Evolutionary conservation across 2,113 vertebrate genomes (phyloP).

Genomic region (Dasyurus viverrinus): DNA sequence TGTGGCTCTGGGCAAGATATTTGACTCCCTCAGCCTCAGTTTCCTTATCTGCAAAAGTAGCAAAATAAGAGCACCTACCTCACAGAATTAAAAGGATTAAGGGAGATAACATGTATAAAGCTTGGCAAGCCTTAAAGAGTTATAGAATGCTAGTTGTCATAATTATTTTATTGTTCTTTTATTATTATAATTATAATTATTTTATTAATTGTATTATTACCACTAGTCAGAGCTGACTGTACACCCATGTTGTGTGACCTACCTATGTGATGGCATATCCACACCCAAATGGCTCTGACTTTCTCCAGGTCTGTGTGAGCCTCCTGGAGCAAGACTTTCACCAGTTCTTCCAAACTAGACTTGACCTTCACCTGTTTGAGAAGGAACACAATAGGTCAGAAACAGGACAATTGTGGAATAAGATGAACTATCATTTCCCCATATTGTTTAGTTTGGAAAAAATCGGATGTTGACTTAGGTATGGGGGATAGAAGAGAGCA

Average conservation of each 20-base stretch:
- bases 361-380: slow-evolving; percentile 78
- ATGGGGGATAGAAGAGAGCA: not conserved
- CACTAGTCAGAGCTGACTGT: not conserved
- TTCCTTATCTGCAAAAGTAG: not conserved
- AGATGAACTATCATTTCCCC: not conserved
- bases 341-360: slow-evolving; percentile 83
- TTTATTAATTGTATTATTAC: not conserved
- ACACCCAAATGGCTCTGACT: slow-evolving; percentile 88
- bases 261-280: slow-evolving; percentile 91
- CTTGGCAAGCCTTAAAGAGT: not conserved
- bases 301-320: slow-evolving; percentile 86
- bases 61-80: not conserved
- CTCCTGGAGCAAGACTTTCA: slow-evolving; percentile 83
- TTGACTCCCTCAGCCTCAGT: not conserved
- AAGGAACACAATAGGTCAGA: not conserved
- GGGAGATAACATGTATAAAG: not conserved
- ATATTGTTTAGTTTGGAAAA: not conserved
- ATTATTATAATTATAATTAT: too few relatives aligned
- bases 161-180: not conserved
- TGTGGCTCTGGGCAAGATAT: not conserved
- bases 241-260: slow-evolving; percentile 42
- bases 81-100: not conserved
- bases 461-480: not conserved
- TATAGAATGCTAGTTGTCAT: not conserved
- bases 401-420: not conserved